phyloP scores from a whole-genome alignment of 2,797 vertebrate species.

The Pipistrellus nathusii region DNA sequence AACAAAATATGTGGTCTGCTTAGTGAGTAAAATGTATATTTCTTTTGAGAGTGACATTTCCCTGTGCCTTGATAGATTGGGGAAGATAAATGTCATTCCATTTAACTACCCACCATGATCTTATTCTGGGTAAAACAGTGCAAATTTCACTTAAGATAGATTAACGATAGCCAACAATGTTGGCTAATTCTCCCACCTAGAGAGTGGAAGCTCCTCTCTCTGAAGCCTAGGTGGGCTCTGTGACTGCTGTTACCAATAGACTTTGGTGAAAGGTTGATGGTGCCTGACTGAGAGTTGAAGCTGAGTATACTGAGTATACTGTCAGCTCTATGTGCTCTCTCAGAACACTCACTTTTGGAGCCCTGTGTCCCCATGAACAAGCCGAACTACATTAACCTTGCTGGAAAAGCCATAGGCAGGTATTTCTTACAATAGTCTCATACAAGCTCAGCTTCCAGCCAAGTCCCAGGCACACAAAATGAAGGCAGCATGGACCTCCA shows the following conservation, averaged over 20 bases:
- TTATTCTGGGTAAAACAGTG: constrained; percentile 14
- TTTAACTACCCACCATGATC: neutral
- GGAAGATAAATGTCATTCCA: neutral
- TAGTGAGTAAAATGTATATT: neutral
- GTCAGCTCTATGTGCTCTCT: neutral
- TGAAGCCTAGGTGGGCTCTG: neutral
- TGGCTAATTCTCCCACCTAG: neutral
- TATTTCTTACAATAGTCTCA: neutral
- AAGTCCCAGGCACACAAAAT: neutral
- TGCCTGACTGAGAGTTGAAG: neutral
- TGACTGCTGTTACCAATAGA: neutral
- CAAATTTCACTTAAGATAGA: neutral
- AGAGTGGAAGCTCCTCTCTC: neutral
- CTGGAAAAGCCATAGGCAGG: neutral
- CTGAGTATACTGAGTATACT: neutral
- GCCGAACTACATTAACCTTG: neutral
- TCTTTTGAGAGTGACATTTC: neutral
- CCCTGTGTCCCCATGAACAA: neutral
- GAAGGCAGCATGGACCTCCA: neutral
- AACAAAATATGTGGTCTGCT: constrained; percentile 39
- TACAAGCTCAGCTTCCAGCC: neutral
- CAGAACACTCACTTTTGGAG: neutral
- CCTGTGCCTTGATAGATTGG: neutral
- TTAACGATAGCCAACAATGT: neutral
- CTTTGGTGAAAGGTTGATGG: neutral